Conservation (phyloP, 1,140 invertebrate genomes). For the Penaeus japonicus region DNA sequence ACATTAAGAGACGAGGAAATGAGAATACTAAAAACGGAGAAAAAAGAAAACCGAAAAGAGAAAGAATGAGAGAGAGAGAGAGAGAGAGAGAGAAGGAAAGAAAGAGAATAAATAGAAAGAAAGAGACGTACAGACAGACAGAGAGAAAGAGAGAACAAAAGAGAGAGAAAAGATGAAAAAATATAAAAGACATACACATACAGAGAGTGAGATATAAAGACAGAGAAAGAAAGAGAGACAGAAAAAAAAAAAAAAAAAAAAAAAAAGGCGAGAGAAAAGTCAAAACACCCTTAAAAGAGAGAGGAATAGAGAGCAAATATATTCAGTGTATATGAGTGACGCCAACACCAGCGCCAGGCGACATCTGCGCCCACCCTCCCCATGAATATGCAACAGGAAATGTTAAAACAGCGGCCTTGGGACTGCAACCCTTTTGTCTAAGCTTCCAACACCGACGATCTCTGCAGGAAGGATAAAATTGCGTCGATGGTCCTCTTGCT, state of each 20-base stretch:
- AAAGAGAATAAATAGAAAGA: too few relatives aligned
- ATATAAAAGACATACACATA: too few relatives aligned
- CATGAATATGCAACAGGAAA: conserved; percentile 55
- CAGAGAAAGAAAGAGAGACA: too few relatives aligned
- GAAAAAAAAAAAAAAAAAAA: too few relatives aligned
- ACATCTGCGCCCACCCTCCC: conserved; percentile 44
- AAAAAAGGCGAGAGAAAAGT: neutral
- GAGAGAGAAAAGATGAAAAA: neutral
- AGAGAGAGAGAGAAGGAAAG: neutral
- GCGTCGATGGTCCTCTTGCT: neutral
- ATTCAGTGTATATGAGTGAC: too few relatives aligned
- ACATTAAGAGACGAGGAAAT: neutral
- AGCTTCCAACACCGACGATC: neutral
- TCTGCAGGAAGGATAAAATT: neutral
- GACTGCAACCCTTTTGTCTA: conserved; percentile 44
- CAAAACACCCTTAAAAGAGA: neutral
- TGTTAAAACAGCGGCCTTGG: conserved; percentile 52
- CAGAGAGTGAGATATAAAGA: too few relatives aligned
- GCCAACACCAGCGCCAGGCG: neutral
- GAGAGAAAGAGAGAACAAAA: neutral
- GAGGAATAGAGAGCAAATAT: too few relatives aligned
- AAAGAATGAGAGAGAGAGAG: too few relatives aligned
- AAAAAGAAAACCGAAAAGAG: conserved; percentile 17
- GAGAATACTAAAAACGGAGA: neutral
- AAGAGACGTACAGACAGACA: too few relatives aligned